Evolutionary conservation across 92 coral and sea anemone species (phyloP).

Genomic region (Montipora capitata): DNA sequence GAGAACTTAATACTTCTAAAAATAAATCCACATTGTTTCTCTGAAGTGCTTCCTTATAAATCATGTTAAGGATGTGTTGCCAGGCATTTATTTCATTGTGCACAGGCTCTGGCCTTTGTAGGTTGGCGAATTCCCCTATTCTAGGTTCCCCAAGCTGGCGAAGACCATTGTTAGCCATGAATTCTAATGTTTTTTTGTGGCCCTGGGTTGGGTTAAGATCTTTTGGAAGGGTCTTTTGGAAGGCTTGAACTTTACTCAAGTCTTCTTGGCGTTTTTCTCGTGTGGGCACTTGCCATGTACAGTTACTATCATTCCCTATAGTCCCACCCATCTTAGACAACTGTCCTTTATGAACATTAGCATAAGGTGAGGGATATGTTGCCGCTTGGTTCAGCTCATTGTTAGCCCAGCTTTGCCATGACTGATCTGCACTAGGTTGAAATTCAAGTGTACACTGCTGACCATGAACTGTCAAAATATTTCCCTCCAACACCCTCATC

Average conservation of each 20-base stretch:
- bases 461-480: constrained; percentile 44
- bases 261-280: constrained; percentile 27
- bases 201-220: not conserved
- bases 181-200: not conserved
- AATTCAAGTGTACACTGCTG: constrained; percentile 74
- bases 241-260: not conserved
- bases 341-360: constrained; percentile 69
- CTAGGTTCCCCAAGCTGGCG: constrained; percentile 70
- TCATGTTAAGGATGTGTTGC: constrained; percentile 68
- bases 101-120: constrained; percentile 80
- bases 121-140: constrained; percentile 71
- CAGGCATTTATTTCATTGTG: constrained; percentile 82
- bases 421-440: constrained; percentile 76
- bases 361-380: constrained; percentile 18
- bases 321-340: constrained; percentile 60
- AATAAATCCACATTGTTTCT: constrained; percentile 45
- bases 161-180: constrained; percentile 47
- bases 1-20: constrained; percentile 1
- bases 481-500: constrained; percentile 17
- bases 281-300: constrained; percentile 68
- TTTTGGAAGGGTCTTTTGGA: not conserved
- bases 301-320: constrained; percentile 47
- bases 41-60: constrained; percentile 66
- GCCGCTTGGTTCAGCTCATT: too few species aligned
- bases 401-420: constrained; percentile 47